Evolutionary conservation across 2,113 vertebrate genomes (phyloP), one percentile per base, ranked within the genome.

Genomic region (Neogobius melanostomus): DNA sequence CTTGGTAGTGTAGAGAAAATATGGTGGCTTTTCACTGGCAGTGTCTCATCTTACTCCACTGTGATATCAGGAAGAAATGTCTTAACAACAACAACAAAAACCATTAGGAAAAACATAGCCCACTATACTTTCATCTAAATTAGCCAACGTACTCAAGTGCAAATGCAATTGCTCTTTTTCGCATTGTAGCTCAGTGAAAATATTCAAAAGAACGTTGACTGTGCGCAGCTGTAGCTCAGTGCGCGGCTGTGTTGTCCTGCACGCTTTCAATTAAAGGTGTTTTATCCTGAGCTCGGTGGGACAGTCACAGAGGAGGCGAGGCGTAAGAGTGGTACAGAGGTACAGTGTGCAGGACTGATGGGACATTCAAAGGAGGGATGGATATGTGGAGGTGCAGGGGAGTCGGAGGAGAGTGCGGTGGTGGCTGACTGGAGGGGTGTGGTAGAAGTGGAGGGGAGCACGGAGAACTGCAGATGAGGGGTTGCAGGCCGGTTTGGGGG

Each of bases 181-280:
- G 28, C 28, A 36, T 5, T 36, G 28, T 36, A 36, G 4, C 21
- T 49, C 1, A 62, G 14, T 1, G 2, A 62, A n/a, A 14, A 45
- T 42, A 45, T 67, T 51, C 49, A 51, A 48, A 6, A 21, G 15
- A 6, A 11, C 28, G 9, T 60, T 78, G 59, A 11, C 28, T 48
- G 46, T 28, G 17, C 16, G 28, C n/a, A 77, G 67, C 52, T 59
- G 49, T 21, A 52, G 60, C 44, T 68, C 12, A 62, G 62, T 60
- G 42, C 51, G 11, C 74, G 66, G 36, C 46, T 60, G 21, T 28
- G 50, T 73, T 68, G 80, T 70, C 54, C 63, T 68, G 72, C 76
- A 76, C 62, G 71, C 71, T 81, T 87, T 84, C 82, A 88, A 87
- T 90, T 86, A 82, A 79, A 85, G 79, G 72, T 78, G 82, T 87